These are phyloP conservation scores for Campylorhamphus procurvoides DNA, from an alignment of 2,113 vertebrate species.

Conservation along the genomic window DNA sequence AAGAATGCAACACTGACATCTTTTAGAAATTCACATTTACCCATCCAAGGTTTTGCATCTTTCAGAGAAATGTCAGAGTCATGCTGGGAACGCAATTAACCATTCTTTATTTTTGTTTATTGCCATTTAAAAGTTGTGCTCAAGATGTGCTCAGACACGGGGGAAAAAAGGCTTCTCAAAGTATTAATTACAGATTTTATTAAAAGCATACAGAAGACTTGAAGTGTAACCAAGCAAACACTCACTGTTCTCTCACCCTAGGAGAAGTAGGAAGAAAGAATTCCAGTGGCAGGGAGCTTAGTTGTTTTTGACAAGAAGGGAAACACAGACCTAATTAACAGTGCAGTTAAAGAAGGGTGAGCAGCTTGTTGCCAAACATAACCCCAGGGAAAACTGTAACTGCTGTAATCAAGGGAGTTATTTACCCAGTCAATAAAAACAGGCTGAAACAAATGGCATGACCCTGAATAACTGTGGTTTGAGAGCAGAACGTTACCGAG, in stretches of 20 bases:
- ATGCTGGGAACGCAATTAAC: neutral
- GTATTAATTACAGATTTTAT: slow-evolving; percentile 12
- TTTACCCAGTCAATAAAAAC: slow-evolving; percentile 52
- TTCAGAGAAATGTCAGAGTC: neutral
- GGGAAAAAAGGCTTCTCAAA: neutral
- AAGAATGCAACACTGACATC: neutral
- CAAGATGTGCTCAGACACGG: neutral
- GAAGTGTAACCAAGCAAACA: neutral
- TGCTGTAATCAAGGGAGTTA: slow-evolving; percentile 10
- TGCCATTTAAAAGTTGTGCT: neutral
- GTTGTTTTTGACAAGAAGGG: neutral
- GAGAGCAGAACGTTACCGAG: neutral
- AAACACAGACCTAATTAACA: slow-evolving; percentile 22
- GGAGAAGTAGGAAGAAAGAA: neutral
- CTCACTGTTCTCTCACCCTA: neutral
- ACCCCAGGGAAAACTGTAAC: slow-evolving; percentile 18
- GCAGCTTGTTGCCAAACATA: neutral
- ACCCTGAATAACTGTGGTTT: neutral
- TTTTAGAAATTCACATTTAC: neutral
- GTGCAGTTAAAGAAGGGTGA: neutral
- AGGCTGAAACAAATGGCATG: slow-evolving; percentile 1
- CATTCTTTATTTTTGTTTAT: neutral
- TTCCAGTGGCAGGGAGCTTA: neutral
- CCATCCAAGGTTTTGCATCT: neutral
- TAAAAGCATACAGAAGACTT: neutral